phyloP scores from a whole-genome alignment of 2,888 invertebrate genomes.

The Stegophylla sp. region DNA sequence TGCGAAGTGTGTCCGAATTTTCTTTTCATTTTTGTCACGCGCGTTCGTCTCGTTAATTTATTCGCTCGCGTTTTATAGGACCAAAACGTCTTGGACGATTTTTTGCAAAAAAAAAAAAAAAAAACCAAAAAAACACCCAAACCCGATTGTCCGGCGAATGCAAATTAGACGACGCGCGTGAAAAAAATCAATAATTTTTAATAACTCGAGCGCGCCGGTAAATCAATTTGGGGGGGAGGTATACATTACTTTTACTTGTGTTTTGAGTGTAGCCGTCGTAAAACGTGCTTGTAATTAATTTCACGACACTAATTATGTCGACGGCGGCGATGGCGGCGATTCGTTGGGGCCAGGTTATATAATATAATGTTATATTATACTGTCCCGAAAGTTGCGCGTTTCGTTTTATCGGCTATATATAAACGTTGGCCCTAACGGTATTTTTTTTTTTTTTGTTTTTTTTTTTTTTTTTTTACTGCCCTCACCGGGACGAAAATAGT shows the following conservation, averaged over 20 bases:
- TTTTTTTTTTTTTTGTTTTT: too few species aligned
- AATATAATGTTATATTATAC: too few species aligned
- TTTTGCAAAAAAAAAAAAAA: too few species aligned
- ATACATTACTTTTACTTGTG: constrained; percentile 7
- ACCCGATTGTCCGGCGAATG: too few species aligned
- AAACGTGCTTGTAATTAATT: constrained; percentile 49
- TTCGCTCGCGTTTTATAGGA: too few species aligned
- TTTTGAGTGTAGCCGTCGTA: constrained; percentile 31
- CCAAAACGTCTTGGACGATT: too few species aligned
- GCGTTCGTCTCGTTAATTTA: too few species aligned
- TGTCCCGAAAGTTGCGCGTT: neutral
- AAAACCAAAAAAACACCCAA: too few species aligned
- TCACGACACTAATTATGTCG: neutral
- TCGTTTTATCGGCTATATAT: constrained; percentile 22
- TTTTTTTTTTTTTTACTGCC: too few species aligned
- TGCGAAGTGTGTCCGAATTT: too few species aligned
- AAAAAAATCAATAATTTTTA: constrained; percentile 28
- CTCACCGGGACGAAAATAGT: too few species aligned
- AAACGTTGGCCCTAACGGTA: neutral
- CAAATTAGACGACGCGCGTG: neutral
- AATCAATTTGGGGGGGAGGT: constrained; percentile 14
- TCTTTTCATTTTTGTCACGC: too few species aligned
- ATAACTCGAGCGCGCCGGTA: constrained; percentile 3
- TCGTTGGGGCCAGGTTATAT: neutral
- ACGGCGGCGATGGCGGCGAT: neutral